Evolutionary conservation across 2,797 vertebrate species (phyloP), one percentile per base, ranked within the genome.

Genomic region (Clarias fuscus): DNA sequence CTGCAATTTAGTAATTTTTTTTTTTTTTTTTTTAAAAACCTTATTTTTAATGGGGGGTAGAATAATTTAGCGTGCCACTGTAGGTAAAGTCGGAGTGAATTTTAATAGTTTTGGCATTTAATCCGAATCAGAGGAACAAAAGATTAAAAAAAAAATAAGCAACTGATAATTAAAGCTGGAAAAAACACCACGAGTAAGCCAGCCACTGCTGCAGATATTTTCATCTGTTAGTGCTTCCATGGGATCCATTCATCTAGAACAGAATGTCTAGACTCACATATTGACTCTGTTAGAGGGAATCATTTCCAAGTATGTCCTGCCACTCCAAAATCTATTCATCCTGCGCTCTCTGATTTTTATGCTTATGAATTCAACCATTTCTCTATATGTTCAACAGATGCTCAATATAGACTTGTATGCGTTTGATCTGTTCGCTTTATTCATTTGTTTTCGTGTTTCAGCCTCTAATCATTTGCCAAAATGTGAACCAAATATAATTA

Each of bases 191-290:
- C 56, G 37, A 40, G 20, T 15, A 62, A 79, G 61, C 58, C 58
- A 24, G 58, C 77, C 30, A 22, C 33, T 62, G 30, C n/a, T 68
- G 58, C 62, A 82, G 58, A 83, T 85, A 53, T 81, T 86, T 88
- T 82, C 64, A 71, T 85, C 33, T 87, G 85, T 87, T 77, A 27
- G 71, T 87, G 86, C 82, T 85, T 89, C 84, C 70, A 58, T 67
- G 85, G 40, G 86, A 88, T 88, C 80, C 75, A 30, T 67, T 79
- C 58, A 67, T 89, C 79, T 88, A 84, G 76, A 89, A 78, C 70
- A 59, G 62, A 84, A 86, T 61, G 22, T 89, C 89, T 88, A 87
- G 85, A 85, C 88, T 86, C 62, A 65, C 85, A 89, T 88, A 82
- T 89, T 89, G 86, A 89, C 86, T 85, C 61, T 67, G 78, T 82